Evolutionary conservation across 2,888 invertebrate species (phyloP), one percentile per base, ranked within the genome.

Genomic region (Rhaphigaster nebulosa): DNA sequence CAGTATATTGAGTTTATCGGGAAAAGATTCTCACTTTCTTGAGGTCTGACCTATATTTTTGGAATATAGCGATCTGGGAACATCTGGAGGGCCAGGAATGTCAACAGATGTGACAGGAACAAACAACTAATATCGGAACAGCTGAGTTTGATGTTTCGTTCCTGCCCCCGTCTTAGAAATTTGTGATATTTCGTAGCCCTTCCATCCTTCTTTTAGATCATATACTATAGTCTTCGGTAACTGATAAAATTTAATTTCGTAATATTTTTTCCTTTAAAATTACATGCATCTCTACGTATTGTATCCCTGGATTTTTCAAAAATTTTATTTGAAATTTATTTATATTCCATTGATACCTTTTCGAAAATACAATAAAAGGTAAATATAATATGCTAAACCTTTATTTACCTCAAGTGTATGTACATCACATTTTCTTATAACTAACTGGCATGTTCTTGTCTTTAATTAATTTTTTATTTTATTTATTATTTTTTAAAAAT

Each of bases 121-220:
- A 76, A 76, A 76, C 70, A 76, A 76, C 70, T 76, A 76, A 76
- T 76, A 76, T 76, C 70, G 70, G 70, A 76, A 76, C 70, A 76
- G 70, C 70, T 76, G 70, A 38, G 34, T 38, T 38, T 76, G 70
- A 76, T 76, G 70, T 38, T 76, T 38, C 70, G 20, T 34, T 76
- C 70, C 38, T 76, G 18, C 65, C 65, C 70, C 20, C 4, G 18
- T 38, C 70, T 34, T 76, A 38, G 18, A 34, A 38, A 76, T 76
- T 76, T 76, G 70, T 76, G 65, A 76, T 76, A 76, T 76, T 65
- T 34, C 65, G 29, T 29, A 29, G 4, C 29, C 65, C 3, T 65
- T 38, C 70, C 38, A 34, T 20, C 34, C 70, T 38, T 76, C 5
- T 38, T 38, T 10, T 20, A 20, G 8, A 20, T 70, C 1, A 70